These are phyloP conservation scores for Microcebus murinus DNA, from an alignment of 2,113 vertebrate species.

Conservation along the genomic window DNA sequence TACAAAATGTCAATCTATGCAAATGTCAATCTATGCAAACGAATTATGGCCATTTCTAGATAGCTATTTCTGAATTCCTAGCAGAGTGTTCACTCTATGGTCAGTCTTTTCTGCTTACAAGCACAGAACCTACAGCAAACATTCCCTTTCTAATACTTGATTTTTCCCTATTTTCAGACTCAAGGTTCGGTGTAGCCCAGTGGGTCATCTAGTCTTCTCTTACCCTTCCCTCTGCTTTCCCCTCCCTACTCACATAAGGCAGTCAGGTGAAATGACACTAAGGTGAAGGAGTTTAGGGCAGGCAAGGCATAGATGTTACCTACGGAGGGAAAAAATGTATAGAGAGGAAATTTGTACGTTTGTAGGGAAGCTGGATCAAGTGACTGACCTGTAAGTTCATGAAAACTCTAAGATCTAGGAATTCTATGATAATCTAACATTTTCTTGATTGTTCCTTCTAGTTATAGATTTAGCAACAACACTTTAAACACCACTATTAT, in stretches of 20 bases:
- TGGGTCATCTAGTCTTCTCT: not conserved
- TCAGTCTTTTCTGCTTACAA: not conserved
- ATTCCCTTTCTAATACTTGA: not conserved
- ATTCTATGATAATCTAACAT: not conserved
- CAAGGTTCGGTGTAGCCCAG: not conserved
- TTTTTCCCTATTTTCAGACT: not conserved
- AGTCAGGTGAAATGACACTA: not conserved
- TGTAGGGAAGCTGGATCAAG: not conserved
- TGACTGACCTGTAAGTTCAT: not conserved
- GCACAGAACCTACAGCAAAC: not conserved
- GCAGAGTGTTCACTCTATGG: not conserved
- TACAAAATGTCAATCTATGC: not conserved
- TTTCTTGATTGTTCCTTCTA: not conserved
- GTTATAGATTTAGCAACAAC: not conserved
- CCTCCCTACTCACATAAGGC: not conserved
- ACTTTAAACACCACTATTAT: not conserved
- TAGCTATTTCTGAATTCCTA: constrained; percentile 15
- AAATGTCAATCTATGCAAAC: not conserved
- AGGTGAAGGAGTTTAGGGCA: not conserved
- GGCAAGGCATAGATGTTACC: not conserved
- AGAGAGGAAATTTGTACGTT: not conserved
- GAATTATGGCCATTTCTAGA: not conserved
- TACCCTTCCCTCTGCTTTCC: not conserved
- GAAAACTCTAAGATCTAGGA: not conserved
- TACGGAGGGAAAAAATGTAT: not conserved